A percentile compares a stretch with the other conserved stretches of the same genome.
Conservation (phyloP, 2,113 vertebrate genomes). For the Nothoprocta perdicaria region DNA sequence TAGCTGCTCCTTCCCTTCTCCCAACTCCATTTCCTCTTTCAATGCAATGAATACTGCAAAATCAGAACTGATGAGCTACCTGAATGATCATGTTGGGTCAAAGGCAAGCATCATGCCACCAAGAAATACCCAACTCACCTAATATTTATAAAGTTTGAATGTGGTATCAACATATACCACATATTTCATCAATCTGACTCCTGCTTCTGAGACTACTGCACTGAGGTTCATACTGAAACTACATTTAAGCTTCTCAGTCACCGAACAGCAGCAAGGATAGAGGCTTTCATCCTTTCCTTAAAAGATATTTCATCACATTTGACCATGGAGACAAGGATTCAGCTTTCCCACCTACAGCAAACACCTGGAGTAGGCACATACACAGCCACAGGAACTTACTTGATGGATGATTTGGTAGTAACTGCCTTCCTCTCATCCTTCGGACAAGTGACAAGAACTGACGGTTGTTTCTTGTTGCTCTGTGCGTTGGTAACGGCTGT, state of each 20-base stretch:
- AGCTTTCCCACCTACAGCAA: rapidly evolving
- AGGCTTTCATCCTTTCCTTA: neutral
- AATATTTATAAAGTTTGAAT: neutral
- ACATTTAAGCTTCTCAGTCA: neutral
- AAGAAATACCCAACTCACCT: neutral
- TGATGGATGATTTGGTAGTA: conserved; percentile 88
- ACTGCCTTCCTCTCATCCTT: conserved; percentile 89
- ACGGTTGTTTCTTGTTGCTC: conserved; percentile 87
- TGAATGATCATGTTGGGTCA: neutral
- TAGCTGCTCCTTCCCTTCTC: rapidly evolving
- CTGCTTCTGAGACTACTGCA: neutral
- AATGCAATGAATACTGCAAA: neutral
- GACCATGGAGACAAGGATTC: rapidly evolving
- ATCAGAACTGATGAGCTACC: neutral
- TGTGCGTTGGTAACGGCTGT: conserved; percentile 62
- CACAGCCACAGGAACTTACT: conserved; percentile 63
- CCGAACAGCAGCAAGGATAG: neutral
- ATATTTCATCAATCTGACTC: neutral
- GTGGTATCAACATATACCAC: neutral
- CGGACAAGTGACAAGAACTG: conserved; percentile 82
- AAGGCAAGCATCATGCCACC: neutral
- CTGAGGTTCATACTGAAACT: neutral
- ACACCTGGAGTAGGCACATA: rapidly evolving
- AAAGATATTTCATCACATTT: rapidly evolving
- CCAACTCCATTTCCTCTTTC: neutral